phyloP scores from a whole-genome alignment of 2,797 vertebrate genomes.

The Leptatherina wallacei region DNA sequence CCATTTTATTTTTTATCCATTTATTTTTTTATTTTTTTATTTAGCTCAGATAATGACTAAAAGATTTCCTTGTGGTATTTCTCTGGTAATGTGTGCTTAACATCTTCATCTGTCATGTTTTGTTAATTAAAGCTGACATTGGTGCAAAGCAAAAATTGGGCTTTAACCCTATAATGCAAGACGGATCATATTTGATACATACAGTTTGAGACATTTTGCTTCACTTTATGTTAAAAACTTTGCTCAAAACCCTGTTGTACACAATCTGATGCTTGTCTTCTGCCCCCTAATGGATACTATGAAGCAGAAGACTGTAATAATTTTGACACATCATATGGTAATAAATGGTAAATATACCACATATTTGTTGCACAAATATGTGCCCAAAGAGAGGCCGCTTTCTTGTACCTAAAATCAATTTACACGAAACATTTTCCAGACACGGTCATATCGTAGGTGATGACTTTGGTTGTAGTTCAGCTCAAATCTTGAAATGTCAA shows the following conservation, averaged over 20 bases:
- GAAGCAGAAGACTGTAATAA: too few species aligned
- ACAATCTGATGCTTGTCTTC: too few species aligned
- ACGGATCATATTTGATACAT: too few species aligned
- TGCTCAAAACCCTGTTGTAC: too few species aligned
- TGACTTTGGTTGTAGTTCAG: not conserved
- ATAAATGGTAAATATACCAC: too few species aligned
- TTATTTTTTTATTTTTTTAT: constrained; percentile 8
- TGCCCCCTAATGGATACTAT: too few species aligned
- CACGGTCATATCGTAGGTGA: not conserved
- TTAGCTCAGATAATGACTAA: constrained; percentile 70
- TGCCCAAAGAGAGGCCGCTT: not conserved
- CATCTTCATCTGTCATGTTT: constrained; percentile 19
- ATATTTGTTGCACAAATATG: not conserved
- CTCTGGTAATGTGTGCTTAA: constrained; percentile 40
- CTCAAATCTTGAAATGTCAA: not conserved
- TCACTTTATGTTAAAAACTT: too few species aligned
- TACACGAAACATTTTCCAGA: not conserved
- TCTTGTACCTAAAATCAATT: not conserved
- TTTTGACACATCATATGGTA: too few species aligned
- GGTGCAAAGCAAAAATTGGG: constrained; percentile 33
- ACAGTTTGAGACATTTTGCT: too few species aligned
- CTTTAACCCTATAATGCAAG: constrained; percentile 40
- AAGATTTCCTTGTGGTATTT: constrained; percentile 41
- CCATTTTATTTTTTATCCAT: constrained; percentile 5
- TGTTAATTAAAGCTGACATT: not conserved